These are phyloP conservation scores for Melinaea marsaeus DNA, from an alignment of 2,888 invertebrate species.

Conservation along the genomic window DNA sequence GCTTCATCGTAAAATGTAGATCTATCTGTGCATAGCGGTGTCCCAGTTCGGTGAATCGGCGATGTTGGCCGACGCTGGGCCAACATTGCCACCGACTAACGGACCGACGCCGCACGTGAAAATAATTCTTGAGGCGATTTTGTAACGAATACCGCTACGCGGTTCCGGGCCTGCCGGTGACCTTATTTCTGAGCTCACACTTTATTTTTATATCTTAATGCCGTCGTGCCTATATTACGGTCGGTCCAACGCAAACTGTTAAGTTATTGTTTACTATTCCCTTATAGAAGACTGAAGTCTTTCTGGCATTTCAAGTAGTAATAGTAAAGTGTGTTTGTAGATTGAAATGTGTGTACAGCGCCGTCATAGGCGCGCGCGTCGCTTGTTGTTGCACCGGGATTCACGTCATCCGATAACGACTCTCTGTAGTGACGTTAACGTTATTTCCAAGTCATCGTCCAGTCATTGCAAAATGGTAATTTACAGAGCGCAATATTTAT, in stretches of 20 bases:
- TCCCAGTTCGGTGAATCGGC: conserved; percentile 55
- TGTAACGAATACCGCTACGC: conserved; percentile 75
- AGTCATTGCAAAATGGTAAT: conserved; percentile 4
- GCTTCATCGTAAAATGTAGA: conserved; percentile 18
- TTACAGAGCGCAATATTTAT: background rate
- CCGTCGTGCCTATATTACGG: conserved; percentile 27
- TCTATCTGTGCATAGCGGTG: conserved; percentile 40
- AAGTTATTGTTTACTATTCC: conserved; percentile 9
- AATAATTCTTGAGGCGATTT: conserved; percentile 77
- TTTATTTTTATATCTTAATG: conserved; percentile 70
- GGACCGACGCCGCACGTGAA: conserved; percentile 70
- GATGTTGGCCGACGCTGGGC: conserved; percentile 48
- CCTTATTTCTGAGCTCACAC: conserved; percentile 71
- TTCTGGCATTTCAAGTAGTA: background rate
- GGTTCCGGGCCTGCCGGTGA: conserved; percentile 73
- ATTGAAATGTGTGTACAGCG: conserved; percentile 39
- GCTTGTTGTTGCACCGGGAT: conserved; percentile 47
- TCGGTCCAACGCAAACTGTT: conserved; percentile 7
- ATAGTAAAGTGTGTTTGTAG: conserved; percentile 11
- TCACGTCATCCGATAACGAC: conserved; percentile 53
- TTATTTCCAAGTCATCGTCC: conserved; percentile 23
- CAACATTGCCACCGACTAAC: conserved; percentile 59
- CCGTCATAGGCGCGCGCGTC: conserved; percentile 33
- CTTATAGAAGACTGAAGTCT: no score
- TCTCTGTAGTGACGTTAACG: conserved; percentile 30